Evolutionary conservation across 2,797 vertebrate species (phyloP).

Genomic region (Rhinogobio ventralis): DNA sequence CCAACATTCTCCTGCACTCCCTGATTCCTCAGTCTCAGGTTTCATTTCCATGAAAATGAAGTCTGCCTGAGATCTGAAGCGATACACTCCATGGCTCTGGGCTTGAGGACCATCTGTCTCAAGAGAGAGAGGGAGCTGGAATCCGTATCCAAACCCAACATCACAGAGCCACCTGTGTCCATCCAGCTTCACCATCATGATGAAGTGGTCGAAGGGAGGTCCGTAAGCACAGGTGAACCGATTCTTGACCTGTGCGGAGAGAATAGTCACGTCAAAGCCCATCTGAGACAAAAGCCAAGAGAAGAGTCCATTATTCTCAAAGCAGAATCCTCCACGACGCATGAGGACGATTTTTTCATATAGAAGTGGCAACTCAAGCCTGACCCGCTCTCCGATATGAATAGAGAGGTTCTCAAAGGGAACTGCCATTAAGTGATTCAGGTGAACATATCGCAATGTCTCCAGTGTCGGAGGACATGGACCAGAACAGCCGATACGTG

Average conservation of each 20-base stretch:
- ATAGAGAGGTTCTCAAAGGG: slow-evolving; percentile 80
- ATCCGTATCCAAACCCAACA: slow-evolving; percentile 74
- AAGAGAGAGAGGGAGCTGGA: slow-evolving; percentile 74
- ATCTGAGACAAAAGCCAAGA: slow-evolving; percentile 76
- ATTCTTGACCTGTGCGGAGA: slow-evolving; percentile 75
- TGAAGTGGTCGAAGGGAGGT: slow-evolving; percentile 78
- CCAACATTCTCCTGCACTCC: slow-evolving; percentile 63
- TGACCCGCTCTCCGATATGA: slow-evolving; percentile 75
- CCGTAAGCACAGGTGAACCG: slow-evolving; percentile 65
- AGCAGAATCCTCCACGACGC: slow-evolving; percentile 79
- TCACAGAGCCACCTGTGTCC: slow-evolving; percentile 78
- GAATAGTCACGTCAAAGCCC: slow-evolving; percentile 72
- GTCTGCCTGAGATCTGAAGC: slow-evolving; percentile 58
- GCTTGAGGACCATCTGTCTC: slow-evolving; percentile 69
- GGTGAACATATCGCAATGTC: slow-evolving; percentile 70
- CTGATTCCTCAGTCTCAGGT: slow-evolving; percentile 49
- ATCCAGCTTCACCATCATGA: slow-evolving; percentile 71
- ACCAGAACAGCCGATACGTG: slow-evolving; percentile 69
- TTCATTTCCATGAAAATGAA: slow-evolving; percentile 70
- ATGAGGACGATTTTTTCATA: slow-evolving; percentile 80
- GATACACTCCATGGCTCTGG: slow-evolving; percentile 73
- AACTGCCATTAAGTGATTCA: slow-evolving; percentile 73
- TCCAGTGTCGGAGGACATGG: slow-evolving; percentile 60
- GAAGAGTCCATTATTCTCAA: slow-evolving; percentile 80
- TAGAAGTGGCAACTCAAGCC: slow-evolving; percentile 61